Evolutionary conservation across 2,888 invertebrate genomes (phyloP).

Genomic region (Theodoxus fluviatilis): DNA sequence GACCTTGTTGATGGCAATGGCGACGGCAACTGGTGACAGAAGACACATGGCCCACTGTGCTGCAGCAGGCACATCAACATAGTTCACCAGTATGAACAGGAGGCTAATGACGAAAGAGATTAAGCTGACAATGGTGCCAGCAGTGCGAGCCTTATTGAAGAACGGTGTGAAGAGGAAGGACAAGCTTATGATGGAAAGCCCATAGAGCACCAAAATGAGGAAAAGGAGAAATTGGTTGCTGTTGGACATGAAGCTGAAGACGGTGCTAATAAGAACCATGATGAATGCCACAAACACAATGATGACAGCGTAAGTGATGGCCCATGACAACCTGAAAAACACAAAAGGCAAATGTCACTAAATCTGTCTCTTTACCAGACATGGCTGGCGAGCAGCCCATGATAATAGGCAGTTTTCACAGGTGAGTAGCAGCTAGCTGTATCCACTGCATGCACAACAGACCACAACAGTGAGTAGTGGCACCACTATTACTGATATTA

Average conservation of each 20-base stretch:
- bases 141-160: conserved; percentile 76
- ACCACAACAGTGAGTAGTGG: no score
- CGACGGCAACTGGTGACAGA: conserved; percentile 82
- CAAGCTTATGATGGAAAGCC: conserved; percentile 81
- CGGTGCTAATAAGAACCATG: conserved; percentile 57
- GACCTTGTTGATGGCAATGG: conserved; percentile 85
- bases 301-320: conserved; percentile 77
- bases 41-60: conserved; percentile 81
- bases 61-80: conserved; percentile 68
- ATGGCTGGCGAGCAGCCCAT: no score
- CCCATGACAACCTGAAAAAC: conserved; percentile 80
- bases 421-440: no score
- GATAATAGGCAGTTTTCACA: no score
- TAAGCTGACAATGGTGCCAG: conserved; percentile 81
- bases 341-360: conserved; percentile 22
- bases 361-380: no score
- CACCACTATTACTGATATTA: background rate
- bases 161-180: conserved; percentile 86
- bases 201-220: conserved; percentile 79
- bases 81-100: conserved; percentile 80
- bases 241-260: conserved; percentile 78
- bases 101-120: conserved; percentile 80
- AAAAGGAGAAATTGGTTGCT: conserved; percentile 82
- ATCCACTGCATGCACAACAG: no score
- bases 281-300: conserved; percentile 77